Evolutionary conservation across 1,140 invertebrate species (phyloP), one percentile per base, ranked within the genome.

Genomic region (Cyrtorhinus lividipennis): DNA sequence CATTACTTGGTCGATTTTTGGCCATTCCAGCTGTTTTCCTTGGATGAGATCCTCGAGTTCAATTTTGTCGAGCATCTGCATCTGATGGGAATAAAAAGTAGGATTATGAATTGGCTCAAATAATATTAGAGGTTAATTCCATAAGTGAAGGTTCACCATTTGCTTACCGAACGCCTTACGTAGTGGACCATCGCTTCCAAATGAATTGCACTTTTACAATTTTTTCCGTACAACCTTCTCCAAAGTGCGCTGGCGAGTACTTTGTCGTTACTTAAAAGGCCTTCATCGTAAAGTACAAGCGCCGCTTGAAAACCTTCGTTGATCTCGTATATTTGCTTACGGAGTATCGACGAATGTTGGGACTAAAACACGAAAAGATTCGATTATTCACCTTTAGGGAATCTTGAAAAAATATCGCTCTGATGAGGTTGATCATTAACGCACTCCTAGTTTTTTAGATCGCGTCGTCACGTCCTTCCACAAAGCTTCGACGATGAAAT

Each of bases 241-340:
- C 90, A 95, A n/a, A 94, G 64, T 12, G 88, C 87, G 26, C 79
- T 81, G 22, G 90, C 90, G 62, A 95, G 73, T 8, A 84, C 74
- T 63, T 73, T 78, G 71, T 91, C 88, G 70, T 85, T 81, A 48
- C 79, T 79, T 67, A 81, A 74, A 15, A 92, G 69, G 22, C 88
- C 90, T 78, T 93, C 90, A 73, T 94, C 90, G 70, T 92, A 92
- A n/a, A 79, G 79, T 65, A 92, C 80, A 23, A 93, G 69, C 46
- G 86, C 81, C n/a, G 87, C 87, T 73, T 89, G 85, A 72, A 92
- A 88, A 70, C 92, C 85, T 65, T 87, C 77, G 10, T 80, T 82
- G 3, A 91, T 70, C 60, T 80, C 66, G 10, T 27, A 38, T 13
- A 66, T 58, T 58, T 67, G 66, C 15, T 58, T 48, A 44, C 56